Base-by-base conservation (phyloP, 2,797 vertebrate species). In the Pachyuromys duprasi region DNA sequence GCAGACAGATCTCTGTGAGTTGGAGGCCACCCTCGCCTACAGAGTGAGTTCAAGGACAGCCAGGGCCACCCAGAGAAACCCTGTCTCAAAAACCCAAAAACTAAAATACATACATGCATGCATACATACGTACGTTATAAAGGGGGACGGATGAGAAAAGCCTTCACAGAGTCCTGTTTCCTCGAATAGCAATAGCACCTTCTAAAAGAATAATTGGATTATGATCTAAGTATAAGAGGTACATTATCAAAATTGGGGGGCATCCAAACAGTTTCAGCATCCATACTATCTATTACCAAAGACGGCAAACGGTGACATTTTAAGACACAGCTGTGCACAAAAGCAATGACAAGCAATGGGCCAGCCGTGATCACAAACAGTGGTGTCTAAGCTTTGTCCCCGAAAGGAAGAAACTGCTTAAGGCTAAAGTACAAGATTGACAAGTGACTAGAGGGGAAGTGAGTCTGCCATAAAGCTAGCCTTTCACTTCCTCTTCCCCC, bases 181-280 rank as follows among this genome's bases (percentile, higher is more conserved):
- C 84, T 89, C 42, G 84, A 86, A 82, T 55, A 94, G 93, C 70
- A 96, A 83, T 2, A 93, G 84, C 91, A 20, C 39, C 39, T 84
- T 31, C 82, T 74, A 55, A 89, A 84, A 95, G 69, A 65, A 69
- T 82, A 39, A 76, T 79, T 3, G 93, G 94, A 88, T 70, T 72
- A 9, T 55, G 33, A 72, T 63, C 39, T 55, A 90, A 90, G 62
- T 22, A 45, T 79, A 86, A 92, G 39, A 92, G 92, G 78, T 49
- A 87, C 36, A 93, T 93, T 89, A 91, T 78, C 65, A 93, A 96
- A 88, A 67, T 39, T 39, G 20, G 95, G 89, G 31, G 82, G 49
- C n/a, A 42, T 55, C 89, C 92, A 95, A 95, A 80, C 67, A 88
- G 80, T 84, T 93, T 95, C 92, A 78, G 84, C 53, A 86, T 86